A percentile compares a stretch with the other conserved stretches of the same genome.
Conservation (phyloP, 1,140 invertebrate genomes). For the Drosophila malerkotliana region DNA sequence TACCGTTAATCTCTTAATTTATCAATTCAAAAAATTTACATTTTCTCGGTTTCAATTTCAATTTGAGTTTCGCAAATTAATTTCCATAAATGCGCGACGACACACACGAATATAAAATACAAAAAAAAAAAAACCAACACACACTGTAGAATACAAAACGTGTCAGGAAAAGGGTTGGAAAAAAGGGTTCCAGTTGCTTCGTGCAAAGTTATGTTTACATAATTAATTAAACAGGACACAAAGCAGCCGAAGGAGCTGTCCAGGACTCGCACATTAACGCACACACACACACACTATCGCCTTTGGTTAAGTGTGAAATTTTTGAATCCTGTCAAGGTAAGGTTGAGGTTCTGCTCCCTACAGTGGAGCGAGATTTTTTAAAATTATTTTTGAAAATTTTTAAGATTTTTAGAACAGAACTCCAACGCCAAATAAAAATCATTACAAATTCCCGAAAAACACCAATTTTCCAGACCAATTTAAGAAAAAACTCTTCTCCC, state of each 20-base stretch:
- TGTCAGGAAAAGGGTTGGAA: constrained; percentile 38
- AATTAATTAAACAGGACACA: constrained; percentile 80
- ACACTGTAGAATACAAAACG: not conserved
- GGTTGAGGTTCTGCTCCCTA: constrained; percentile 12
- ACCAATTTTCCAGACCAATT: no score
- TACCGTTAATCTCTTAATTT: constrained; percentile 78
- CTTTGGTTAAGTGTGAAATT: constrained; percentile 34
- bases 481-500: no score
- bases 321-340: constrained; percentile 5
- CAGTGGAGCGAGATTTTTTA: constrained; percentile 13
- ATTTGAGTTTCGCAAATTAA: constrained; percentile 74
- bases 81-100: constrained; percentile 76
- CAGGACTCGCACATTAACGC: not conserved
- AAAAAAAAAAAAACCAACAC: not conserved
- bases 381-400: no score
- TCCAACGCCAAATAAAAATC: no score
- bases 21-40: constrained; percentile 53
- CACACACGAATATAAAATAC: constrained; percentile 2
- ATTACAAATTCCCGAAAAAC: not conserved
- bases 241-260: constrained; percentile 39
- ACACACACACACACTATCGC: constrained; percentile 39
- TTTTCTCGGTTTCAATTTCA: constrained; percentile 71
- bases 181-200: constrained; percentile 33
- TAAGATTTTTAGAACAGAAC: no score
- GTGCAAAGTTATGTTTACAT: constrained; percentile 81